Evolutionary conservation across 2,113 vertebrate genomes (phyloP).

Genomic region (Sigmodon hispidus): DNA sequence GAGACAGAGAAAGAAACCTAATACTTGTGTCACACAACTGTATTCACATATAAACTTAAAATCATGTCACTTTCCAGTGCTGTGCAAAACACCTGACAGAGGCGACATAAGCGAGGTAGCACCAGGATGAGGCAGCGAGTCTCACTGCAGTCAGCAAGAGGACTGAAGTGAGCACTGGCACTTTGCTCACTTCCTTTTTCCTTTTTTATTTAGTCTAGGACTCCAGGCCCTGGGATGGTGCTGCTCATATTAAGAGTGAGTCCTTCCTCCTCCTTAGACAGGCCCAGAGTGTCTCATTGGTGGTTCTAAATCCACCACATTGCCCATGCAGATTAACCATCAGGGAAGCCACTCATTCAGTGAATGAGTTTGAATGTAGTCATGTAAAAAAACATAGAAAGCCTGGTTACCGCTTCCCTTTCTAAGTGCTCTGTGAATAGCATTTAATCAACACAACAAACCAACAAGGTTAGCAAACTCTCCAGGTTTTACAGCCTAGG

Average conservation of each 20-base stretch:
- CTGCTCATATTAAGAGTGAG: not conserved
- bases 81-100: not conserved
- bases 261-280: not conserved
- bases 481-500: not conserved
- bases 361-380: not conserved
- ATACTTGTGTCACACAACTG: too few relatives aligned
- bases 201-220: not conserved
- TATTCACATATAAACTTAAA: not conserved
- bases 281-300: too few relatives aligned
- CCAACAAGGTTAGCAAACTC: not conserved
- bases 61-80: not conserved
- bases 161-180: too few relatives aligned
- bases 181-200: not conserved
- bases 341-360: not conserved
- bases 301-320: not conserved
- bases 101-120: too few relatives aligned
- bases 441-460: not conserved
- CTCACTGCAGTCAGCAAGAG: not conserved
- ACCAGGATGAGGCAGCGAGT: not conserved
- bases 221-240: not conserved
- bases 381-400: not conserved
- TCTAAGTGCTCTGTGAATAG: not conserved
- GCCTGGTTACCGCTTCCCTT: not conserved
- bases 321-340: not conserved
- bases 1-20: not conserved